Evolutionary conservation across 2,113 vertebrate genomes (phyloP), one percentile per base, ranked within the genome.

Genomic region (Prionailurus viverrinus): DNA sequence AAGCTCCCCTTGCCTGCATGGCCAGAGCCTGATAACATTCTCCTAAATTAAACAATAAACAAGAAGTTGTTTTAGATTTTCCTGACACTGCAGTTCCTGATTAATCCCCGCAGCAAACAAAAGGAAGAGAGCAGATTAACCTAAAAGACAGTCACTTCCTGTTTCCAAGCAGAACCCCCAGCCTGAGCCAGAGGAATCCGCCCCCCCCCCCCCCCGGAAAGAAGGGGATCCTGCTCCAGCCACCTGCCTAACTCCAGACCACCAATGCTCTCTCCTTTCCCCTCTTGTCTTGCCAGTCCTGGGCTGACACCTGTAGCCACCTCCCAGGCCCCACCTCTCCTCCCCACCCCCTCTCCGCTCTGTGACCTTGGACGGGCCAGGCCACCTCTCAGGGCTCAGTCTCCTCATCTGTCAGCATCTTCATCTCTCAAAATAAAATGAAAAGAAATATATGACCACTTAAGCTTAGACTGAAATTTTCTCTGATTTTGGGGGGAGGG

Each of bases 41-140:
- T 76, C 97, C 93, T 68, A 97, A 97, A 98, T 87, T 95, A 97
- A 98, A 98, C 95, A 98, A 97, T 85, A 98, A 98, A 98, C 96
- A 94, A 97, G 97, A 93, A 95, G 92, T 91, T 0, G 0, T 23
- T 95, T 97, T 87, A 84, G 61, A 95, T 97, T 98, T 97, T 61
- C 98, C 97, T 98, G 94, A 98, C 0, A 0, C 97, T 97, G 97
- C 97, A 97, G 90, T 97, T 98, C 92, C 96, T 97, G 95, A 96
- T 98, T 98, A 98, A 98, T 98, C 96, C 96, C 85, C 91, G n/a
- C 71, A 94, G 96, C 95, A 98, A 98, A 98, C 97, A 98, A 96
- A 96, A 97, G 79, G 89, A 94, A 96, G 45, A 74, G 33, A 97
- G n/a, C 86, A 6, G 58, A 93, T 95, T 96, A 98, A 95, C 94